phyloP scores from a whole-genome alignment of 2,797 vertebrate species.

The Trachops cirrhosus region DNA sequence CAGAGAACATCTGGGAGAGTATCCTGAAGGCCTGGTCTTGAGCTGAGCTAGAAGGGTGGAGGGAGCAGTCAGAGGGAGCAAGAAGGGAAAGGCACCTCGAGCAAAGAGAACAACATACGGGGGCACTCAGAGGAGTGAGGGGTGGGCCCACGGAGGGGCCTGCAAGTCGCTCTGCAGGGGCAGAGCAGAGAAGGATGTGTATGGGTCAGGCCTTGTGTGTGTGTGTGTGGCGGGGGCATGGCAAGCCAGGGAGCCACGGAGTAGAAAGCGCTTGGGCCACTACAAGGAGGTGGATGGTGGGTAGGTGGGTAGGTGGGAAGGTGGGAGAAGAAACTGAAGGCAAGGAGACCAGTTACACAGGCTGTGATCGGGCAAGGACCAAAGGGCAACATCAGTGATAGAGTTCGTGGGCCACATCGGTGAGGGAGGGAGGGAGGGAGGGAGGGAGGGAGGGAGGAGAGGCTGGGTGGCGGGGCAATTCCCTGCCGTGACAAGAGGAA shows the following conservation, averaged over 20 bases:
- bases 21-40: not conserved
- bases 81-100: not conserved
- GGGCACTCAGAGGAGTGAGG: not conserved
- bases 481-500: not conserved
- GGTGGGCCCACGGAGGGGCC: not conserved
- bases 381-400: not conserved
- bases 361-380: too few relatives aligned
- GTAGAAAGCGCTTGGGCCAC: not conserved
- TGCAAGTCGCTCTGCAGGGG: not conserved
- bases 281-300: not conserved
- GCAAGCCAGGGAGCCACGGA: not conserved
- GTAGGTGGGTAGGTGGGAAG: accelerated
- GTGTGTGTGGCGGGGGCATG: too few relatives aligned
- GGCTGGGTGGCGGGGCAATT: not conserved
- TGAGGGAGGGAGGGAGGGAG: not conserved
- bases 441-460: not conserved
- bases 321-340: not conserved
- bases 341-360: not conserved
- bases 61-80: not conserved
- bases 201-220: too few relatives aligned
- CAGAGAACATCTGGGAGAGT: not conserved
- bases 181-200: not conserved
- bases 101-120: not conserved
- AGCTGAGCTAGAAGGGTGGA: not conserved
- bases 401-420: not conserved